phyloP scores from a whole-genome alignment of 2,113 vertebrate species.

The Glaucidium brasilianum region DNA sequence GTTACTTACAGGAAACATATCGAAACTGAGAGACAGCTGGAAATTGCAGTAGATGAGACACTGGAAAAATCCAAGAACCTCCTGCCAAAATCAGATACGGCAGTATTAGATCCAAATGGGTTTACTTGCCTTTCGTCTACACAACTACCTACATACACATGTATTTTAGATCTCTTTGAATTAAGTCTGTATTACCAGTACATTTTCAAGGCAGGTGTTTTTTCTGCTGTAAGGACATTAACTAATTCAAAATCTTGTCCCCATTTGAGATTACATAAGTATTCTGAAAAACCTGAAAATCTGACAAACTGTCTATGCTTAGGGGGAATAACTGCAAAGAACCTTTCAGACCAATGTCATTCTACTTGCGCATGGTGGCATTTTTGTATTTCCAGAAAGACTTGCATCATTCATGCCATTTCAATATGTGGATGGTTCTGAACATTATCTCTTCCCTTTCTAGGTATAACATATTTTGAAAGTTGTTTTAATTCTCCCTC shows the following conservation, averaged over 20 bases:
- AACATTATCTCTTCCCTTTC: not conserved
- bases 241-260: not conserved
- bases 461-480: not conserved
- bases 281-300: not conserved
- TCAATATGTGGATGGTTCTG: not conserved
- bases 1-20: slow-evolving; percentile 34
- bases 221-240: not conserved
- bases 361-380: not conserved
- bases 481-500: not conserved
- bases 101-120: not conserved
- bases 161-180: not conserved
- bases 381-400: not conserved
- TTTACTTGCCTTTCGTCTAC: not conserved
- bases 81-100: slow-evolving; percentile 10
- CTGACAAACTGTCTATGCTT: not conserved
- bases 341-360: not conserved
- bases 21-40: slow-evolving; percentile 26
- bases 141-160: not conserved
- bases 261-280: not conserved
- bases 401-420: not conserved
- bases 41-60: not conserved
- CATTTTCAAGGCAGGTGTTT: not conserved
- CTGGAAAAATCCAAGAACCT: not conserved
- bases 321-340: not conserved
- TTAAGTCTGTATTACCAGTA: not conserved